Base-by-base conservation (phyloP, 1,140 invertebrate species). In the Nymphalis io region DNA sequence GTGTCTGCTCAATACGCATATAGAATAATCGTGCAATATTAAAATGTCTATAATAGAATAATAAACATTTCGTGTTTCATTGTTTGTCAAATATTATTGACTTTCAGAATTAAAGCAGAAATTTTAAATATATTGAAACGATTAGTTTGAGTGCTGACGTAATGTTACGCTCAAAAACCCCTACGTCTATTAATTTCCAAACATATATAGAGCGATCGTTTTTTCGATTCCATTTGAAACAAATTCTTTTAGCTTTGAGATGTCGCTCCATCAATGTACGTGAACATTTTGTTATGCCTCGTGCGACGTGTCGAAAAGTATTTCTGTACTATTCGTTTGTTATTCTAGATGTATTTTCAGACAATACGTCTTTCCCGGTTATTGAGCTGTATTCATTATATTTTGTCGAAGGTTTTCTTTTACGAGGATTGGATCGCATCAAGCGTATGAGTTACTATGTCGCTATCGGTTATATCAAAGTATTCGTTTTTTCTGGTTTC, bases 311-410 rank as follows among this genome's bases (percentile, higher is more conserved):
- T 62, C 46, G 64, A 40, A 60, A 46, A 67, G 72, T 58, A 70
- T 70, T 70, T 72, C 51, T 70, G 51, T 74, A 44, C 27, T 55
- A 12, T 21, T 42, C 63, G 48, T 68, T 63, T 74, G 63, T 46
- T 63, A 63, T 63, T 63, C 60, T 53, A 51, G 60, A 63, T 63
- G 44, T 63, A 21, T 63, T 51, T 38, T 21, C 60, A 20, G 27
- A 63, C 46, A 63, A 63, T 63, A 63, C 21, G 18, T 51, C 21
- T 21, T 51, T 27, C 16, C 39, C 27, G 27, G 46, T 63, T 51
- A 39, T 63, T 63, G 60, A 53, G 42, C 60, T 53, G 46, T 51
- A 63, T 39, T 63, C 60, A 16, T 63, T 63, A 63, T 63, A 33
- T 33, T 27, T 38, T 11, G 60, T 21, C 42, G 16, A 48, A 48